These are phyloP conservation scores for Cephus runcator DNA, from an alignment of 2,888 invertebrate genomes.

Conservation along the genomic window DNA sequence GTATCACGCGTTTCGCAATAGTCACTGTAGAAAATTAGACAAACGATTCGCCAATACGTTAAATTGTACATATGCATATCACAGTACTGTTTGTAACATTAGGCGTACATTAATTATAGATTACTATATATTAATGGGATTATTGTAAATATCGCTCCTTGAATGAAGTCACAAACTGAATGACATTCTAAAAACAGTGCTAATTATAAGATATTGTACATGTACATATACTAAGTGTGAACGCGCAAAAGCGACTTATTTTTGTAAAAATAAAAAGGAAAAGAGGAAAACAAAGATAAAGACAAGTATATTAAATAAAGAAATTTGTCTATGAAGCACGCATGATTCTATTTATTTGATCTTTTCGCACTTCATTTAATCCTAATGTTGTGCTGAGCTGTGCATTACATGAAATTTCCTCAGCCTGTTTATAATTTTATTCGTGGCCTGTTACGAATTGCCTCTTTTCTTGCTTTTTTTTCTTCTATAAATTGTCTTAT, in stretches of 20 bases:
- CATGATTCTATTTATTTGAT: not conserved
- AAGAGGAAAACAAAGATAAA: not conserved
- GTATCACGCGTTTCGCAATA: not conserved
- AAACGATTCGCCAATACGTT: not conserved
- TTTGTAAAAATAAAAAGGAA: constrained; percentile 34
- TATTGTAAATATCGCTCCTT: not conserved
- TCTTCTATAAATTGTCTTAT: constrained; percentile 76
- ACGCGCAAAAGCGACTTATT: constrained; percentile 36
- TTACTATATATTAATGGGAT: not conserved
- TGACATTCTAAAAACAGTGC: not conserved
- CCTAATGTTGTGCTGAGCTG: not conserved
- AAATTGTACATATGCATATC: not conserved
- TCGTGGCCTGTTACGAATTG: constrained; percentile 30
- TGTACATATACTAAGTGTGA: constrained; percentile 29
- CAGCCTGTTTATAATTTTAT: constrained; percentile 14
- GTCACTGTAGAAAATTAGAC: not conserved
- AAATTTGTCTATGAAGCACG: not conserved
- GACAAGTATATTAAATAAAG: not conserved
- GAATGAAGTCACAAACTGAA: not conserved
- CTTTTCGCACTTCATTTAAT: not conserved
- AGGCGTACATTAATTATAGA: not conserved
- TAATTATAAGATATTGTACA: constrained; percentile 25
- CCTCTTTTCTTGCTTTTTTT: constrained; percentile 64
- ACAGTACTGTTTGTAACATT: not conserved
- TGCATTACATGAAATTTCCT: not conserved